Evolutionary conservation across 2,888 invertebrate genomes (phyloP).

Genomic region (Hymenopus coronatus): DNA sequence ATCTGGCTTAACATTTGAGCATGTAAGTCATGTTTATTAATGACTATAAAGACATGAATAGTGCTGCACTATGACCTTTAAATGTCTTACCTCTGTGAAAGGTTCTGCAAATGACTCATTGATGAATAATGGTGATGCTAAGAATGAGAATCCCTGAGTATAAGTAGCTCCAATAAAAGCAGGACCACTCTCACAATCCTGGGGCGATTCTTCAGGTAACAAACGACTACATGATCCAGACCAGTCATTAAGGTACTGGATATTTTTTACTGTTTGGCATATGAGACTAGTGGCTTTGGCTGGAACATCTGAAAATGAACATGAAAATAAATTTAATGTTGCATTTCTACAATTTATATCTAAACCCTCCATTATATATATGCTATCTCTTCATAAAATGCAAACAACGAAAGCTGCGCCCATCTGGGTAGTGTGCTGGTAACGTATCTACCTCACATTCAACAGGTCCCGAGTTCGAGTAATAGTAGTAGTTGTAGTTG

Average conservation of each 20-base stretch:
- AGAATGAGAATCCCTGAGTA: constrained; percentile 11
- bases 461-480: too few species aligned
- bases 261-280: constrained; percentile 19
- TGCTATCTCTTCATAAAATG: too few species aligned
- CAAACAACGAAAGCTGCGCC: too few species aligned
- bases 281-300: not conserved
- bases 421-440: too few species aligned
- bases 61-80: not conserved
- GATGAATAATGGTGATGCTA: constrained; percentile 9
- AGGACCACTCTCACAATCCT: constrained; percentile 36
- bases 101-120: not conserved
- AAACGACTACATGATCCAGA: constrained; percentile 20
- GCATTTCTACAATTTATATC: too few species aligned
- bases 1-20: not conserved
- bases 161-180: constrained; percentile 27
- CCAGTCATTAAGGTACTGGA: constrained; percentile 26
- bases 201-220: not conserved
- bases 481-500: too few species aligned
- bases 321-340: not conserved
- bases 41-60: too few species aligned
- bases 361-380: too few species aligned
- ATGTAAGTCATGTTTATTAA: too few species aligned
- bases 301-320: constrained; percentile 28
- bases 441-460: too few species aligned
- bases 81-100: not conserved